Percentiles rank a stretch among this genome's conserved stretches.
Conservation (phyloP, 2,797 vertebrate genomes). For the Caiman crocodilus region DNA sequence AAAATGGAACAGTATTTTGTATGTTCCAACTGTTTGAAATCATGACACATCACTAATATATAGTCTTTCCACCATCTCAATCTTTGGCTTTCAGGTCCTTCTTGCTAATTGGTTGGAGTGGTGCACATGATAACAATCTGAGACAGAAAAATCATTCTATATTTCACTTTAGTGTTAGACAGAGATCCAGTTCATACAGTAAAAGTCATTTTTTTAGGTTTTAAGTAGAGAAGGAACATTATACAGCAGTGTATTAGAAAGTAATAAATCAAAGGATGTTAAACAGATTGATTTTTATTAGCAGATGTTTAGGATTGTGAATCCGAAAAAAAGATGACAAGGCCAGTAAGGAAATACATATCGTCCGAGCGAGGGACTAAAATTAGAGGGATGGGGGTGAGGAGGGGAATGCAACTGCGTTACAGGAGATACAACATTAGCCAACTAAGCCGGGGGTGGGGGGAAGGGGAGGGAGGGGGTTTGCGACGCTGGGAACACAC, state of each 20-base stretch:
- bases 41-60: background rate
- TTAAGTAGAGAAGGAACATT: slow-evolving; percentile 22
- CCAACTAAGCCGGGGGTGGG: too few species aligned
- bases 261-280: background rate
- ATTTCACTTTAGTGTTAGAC: background rate
- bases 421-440: too few species aligned
- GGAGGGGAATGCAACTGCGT: too few species aligned
- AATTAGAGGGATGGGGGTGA: too few species aligned
- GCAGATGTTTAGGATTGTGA: too few species aligned
- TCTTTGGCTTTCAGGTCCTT: background rate
- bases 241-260: background rate
- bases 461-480: too few species aligned
- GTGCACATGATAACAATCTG: background rate
- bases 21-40: background rate
- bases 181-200: background rate
- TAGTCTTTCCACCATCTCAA: background rate
- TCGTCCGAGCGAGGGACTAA: too few species aligned
- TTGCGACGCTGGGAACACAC: too few species aligned
- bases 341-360: too few species aligned
- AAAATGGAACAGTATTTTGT: slow-evolving; percentile 18
- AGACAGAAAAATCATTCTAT: background rate
- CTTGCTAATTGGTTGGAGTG: background rate
- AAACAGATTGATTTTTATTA: background rate
- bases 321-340: too few species aligned
- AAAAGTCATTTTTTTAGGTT: background rate